A percentile compares a stretch with the other conserved stretches of the same genome.
phyloP scores from a whole-genome alignment of 2,113 vertebrate species.

The Ameiurus melas region DNA sequence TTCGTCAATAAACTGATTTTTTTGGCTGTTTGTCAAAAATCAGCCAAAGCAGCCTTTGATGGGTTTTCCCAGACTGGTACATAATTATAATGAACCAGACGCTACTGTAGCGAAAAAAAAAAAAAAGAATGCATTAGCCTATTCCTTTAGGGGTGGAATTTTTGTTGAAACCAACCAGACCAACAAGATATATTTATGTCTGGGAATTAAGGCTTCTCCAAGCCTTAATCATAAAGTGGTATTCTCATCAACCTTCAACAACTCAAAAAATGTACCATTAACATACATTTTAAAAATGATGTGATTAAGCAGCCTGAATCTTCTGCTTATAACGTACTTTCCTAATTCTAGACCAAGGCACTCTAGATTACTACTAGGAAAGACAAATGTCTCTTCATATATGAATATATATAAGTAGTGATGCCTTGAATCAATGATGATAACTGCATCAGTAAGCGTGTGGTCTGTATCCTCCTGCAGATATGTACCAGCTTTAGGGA shows the following conservation, averaged over 20 bases:
- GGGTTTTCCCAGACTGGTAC: neutral
- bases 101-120: neutral
- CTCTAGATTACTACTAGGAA: neutral
- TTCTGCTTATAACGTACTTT: neutral
- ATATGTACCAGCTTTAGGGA: constrained; percentile 41
- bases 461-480: constrained; percentile 30
- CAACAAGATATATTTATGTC: neutral
- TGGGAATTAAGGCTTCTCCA: neutral
- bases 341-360: neutral
- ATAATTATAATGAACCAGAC: constrained; percentile 1
- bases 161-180: neutral
- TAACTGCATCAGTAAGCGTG: constrained; percentile 39
- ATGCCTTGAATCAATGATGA: constrained; percentile 11
- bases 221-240: neutral
- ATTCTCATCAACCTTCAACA: neutral
- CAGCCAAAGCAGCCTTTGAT: neutral
- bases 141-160: neutral
- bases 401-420: neutral
- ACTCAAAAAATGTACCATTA: neutral
- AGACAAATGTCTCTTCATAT: neutral
- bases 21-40: neutral
- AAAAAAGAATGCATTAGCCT: neutral
- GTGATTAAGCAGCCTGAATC: neutral
- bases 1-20: neutral
- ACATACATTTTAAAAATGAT: neutral